These are phyloP conservation scores for Ornithorhynchus anatinus DNA, from an alignment of 2,113 vertebrate genomes.

Conservation along the genomic window DNA sequence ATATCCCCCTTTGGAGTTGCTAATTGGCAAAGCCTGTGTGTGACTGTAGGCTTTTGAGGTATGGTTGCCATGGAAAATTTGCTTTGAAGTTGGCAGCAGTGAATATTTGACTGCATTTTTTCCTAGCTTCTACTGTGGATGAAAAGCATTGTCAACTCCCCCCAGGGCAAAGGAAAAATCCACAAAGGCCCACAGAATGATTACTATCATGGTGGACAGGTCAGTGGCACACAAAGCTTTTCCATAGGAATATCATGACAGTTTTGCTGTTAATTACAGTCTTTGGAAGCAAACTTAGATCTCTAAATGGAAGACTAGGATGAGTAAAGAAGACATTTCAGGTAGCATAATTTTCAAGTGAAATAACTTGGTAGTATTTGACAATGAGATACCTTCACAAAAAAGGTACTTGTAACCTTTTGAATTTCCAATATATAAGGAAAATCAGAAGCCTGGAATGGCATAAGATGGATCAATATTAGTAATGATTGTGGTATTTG, in stretches of 20 bases:
- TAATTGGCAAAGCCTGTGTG: constrained; percentile 87
- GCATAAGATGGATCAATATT: too few relatives aligned
- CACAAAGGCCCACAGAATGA: constrained; percentile 48
- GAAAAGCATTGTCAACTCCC: constrained; percentile 68
- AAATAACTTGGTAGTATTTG: too few relatives aligned
- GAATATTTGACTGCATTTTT: constrained; percentile 75
- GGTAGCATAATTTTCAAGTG: too few relatives aligned
- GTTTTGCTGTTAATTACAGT: not conserved
- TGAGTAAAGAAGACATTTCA: too few relatives aligned
- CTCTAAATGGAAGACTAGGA: too few relatives aligned
- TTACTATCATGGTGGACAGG: constrained; percentile 40
- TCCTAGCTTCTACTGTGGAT: constrained; percentile 54
- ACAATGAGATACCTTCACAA: too few relatives aligned
- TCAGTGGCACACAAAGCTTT: constrained; percentile 19
- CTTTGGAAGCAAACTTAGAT: too few relatives aligned
- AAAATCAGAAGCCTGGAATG: too few relatives aligned
- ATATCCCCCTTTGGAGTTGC: constrained; percentile 80
- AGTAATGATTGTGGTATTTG: too few relatives aligned
- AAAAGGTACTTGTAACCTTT: too few relatives aligned
- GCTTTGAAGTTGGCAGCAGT: constrained; percentile 83
- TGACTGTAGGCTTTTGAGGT: constrained; percentile 76
- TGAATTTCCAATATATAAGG: too few relatives aligned
- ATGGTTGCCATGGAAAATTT: constrained; percentile 76
- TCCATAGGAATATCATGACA: not conserved
- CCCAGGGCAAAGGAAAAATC: constrained; percentile 60